Evolutionary conservation across 2,113 vertebrate species (phyloP).

Genomic region (Hemiprocne comata): DNA sequence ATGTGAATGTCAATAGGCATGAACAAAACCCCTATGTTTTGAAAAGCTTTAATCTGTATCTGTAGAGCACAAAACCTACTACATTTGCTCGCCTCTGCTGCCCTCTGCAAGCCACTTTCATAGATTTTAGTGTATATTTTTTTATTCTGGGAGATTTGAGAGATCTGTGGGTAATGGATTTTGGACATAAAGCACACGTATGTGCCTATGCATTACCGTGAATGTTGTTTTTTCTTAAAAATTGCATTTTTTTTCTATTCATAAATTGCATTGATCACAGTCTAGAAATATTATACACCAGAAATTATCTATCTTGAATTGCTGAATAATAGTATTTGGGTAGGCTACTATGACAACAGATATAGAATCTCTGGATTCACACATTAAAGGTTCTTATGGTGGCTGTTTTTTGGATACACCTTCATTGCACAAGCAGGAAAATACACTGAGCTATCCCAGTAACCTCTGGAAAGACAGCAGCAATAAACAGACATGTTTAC

Average conservation of each 20-base stretch:
- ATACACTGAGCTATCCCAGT: neutral
- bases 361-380: neutral
- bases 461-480: neutral
- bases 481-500: neutral
- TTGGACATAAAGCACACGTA: neutral
- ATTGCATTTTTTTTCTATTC: neutral
- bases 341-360: constrained; percentile 2
- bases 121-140: neutral
- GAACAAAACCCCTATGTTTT: neutral
- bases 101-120: neutral
- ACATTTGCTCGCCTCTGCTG: neutral
- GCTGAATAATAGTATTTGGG: neutral
- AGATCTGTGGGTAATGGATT: neutral
- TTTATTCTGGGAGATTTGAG: neutral
- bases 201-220: neutral
- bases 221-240: neutral
- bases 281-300: neutral
- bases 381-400: neutral
- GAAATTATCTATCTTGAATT: neutral
- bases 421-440: neutral
- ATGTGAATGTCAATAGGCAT: neutral
- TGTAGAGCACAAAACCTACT: neutral
- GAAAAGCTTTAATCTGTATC: neutral
- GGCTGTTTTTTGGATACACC: neutral
- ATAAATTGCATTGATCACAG: neutral